Base-by-base conservation (phyloP, 2,888 invertebrate genomes). In the Rhyacophila evoluta region DNA sequence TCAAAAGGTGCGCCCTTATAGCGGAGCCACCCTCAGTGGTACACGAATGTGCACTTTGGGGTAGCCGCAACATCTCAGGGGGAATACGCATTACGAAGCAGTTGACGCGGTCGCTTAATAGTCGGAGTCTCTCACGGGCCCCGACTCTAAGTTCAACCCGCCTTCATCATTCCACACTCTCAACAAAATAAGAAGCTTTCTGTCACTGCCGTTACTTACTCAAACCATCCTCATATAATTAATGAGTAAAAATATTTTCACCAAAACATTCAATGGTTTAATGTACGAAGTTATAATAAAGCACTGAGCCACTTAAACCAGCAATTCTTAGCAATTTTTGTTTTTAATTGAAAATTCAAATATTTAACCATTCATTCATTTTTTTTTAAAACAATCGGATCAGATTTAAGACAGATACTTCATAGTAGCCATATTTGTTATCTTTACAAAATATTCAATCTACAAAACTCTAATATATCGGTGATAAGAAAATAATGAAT, bases 31-130 rank as follows among this genome's bases (percentile, higher is more conserved):
- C 75, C 72, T 27, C 67, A 55, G 80, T 71, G 70, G 78, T 76
- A 81, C 81, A 81, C 78, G 81, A 76, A 81, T 79, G 79, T 79
- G 81, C 81, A 81, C 81, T 81, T 81, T 81, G 79, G 77, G 77
- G 78, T 70, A 25, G 74, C 75, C 78, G 69, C 78, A 75, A 71
- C 68, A 75, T 37, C 37, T 28, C 75, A 75, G 19, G 75, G 38
- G 70, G 67, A 69, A 69, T 39, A 29, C 33, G 69, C 36, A 69
- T 38, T 39, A 28, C 28, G 69, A 69, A 55, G 55, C 25, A 55
- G 55, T 55, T 55, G 55, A 55, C 55, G 55, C 55, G 55, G 55
- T 55, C 55, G 55, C 55, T 55, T 55, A 25, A 55, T 55, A 19
- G 55, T 55, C 55, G 55, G 55, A 29, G 29, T 69, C 28, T 10